Base-by-base conservation (phyloP, 2,113 vertebrate species). In the Rissa tridactyla region DNA sequence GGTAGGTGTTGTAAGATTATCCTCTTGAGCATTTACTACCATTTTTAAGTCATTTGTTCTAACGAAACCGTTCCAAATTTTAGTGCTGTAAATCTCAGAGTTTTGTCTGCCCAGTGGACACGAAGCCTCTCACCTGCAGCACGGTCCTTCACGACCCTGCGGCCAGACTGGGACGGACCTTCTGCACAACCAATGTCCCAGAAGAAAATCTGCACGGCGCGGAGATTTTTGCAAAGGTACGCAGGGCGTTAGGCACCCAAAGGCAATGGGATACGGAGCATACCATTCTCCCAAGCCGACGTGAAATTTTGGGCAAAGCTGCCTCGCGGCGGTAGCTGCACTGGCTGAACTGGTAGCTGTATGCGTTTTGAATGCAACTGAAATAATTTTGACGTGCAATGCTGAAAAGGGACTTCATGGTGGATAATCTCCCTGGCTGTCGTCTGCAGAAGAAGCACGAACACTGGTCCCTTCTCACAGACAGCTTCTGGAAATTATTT, bases 191-290 rank as follows among this genome's bases (percentile, higher is more conserved):
- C 22, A 3, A 13, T 1, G 3, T 17, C 30, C 66, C 20, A 21
- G 55, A 26, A 26, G 55, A 26, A 44, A 46, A 52, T 0, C 0
- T 3, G 30, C 30, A 7, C 36, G 6, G 42, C 3, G 36, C 8
- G 0, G 46, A 54, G 19, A 11, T 7, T n/a, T n/a, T 20, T 11
- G 26, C 20, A 20, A 26, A 26, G 12, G 55, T 4, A 14, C 3
- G 1, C 3, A 5, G 29, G 1, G 10, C 5, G 0, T 5, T 0
- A 7, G 22, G n/a, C 55, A 29, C 1, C 49, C 29, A 9, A 40
- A n/a, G 27, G 52, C 40, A 25, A 3, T 0, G 51, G 55, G 23
- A 40, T 17, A n/a, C 3, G 0, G 47, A 46, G 32, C 23, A 3
- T 6, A 25, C 9, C 14, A 1, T 15, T 40, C 26, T 34, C 32